Evolutionary conservation across 64 coral and sea anemone species (phyloP).

Genomic region (Acropora yongei): DNA sequence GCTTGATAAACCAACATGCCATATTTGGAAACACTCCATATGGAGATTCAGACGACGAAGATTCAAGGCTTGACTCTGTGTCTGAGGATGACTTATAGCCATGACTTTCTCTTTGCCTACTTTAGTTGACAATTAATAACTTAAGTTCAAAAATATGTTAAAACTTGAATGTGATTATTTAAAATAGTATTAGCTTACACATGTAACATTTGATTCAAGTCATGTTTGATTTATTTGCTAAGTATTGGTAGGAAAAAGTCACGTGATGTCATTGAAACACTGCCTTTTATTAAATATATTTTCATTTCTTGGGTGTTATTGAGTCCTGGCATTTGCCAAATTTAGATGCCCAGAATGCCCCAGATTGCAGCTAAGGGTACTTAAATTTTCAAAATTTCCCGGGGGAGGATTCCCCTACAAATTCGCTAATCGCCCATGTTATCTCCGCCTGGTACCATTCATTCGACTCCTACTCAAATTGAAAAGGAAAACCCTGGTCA

Average conservation of each 20-base stretch:
- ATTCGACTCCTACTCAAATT: not conserved
- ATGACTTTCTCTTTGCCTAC: not conserved
- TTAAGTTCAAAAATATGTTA: conserved; percentile 5
- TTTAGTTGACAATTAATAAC: not conserved
- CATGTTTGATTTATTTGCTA: conserved; percentile 1
- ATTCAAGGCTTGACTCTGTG: not conserved
- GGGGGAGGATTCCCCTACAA: no score
- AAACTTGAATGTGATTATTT: conserved; percentile 17
- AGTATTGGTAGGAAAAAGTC: not conserved
- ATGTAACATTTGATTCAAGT: conserved; percentile 4
- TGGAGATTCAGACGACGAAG: not conserved
- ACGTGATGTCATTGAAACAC: not conserved
- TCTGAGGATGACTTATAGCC: conserved; percentile 14
- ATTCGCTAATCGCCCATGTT: not conserved
- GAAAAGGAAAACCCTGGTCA: not conserved
- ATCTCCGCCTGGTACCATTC: not conserved
- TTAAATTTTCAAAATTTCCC: not conserved
- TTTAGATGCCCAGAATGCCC: not conserved
- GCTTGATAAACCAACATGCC: no score
- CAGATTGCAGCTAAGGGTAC: not conserved
- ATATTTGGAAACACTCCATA: no score
- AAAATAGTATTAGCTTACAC: not conserved
- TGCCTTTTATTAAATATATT: not conserved
- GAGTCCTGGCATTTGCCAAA: not conserved
- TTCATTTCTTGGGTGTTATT: not conserved